phyloP scores from a whole-genome alignment of 2,888 invertebrate genomes.

The Apamea sordens region DNA sequence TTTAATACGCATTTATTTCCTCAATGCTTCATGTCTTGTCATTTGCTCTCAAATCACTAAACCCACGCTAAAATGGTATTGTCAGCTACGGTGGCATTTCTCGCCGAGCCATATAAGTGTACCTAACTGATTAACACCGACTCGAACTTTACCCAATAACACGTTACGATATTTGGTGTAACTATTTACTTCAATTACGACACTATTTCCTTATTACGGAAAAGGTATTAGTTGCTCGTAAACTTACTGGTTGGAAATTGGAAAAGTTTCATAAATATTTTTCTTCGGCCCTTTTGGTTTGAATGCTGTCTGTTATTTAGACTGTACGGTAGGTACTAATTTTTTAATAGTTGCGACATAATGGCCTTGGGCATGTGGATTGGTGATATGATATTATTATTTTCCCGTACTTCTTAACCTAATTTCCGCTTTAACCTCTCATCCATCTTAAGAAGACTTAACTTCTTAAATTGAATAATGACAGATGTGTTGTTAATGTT shows the following conservation, averaged over 20 bases:
- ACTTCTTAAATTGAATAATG: too few relatives aligned
- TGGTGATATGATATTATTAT: background rate
- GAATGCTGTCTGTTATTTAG: background rate
- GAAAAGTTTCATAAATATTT: background rate
- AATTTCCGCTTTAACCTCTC: background rate
- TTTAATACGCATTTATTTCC: background rate
- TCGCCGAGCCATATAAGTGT: constrained; percentile 49
- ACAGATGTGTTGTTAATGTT: background rate
- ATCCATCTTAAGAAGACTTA: too few relatives aligned
- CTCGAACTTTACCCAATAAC: constrained; percentile 56
- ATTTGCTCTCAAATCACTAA: constrained; percentile 61
- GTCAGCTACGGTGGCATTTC: constrained; percentile 48
- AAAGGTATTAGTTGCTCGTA: background rate
- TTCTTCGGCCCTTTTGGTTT: background rate
- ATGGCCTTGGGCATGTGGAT: background rate
- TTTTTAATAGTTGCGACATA: background rate
- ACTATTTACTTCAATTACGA: constrained; percentile 52
- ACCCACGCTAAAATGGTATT: constrained; percentile 46
- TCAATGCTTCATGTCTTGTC: constrained; percentile 21
- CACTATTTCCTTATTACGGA: constrained; percentile 43
- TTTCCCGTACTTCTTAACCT: background rate
- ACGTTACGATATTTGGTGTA: constrained; percentile 56
- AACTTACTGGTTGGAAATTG: background rate
- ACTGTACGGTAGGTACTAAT: background rate
- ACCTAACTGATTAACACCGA: constrained; percentile 57